Base-by-base conservation (phyloP, 2,797 vertebrate species). In the Myotis daubentonii region DNA sequence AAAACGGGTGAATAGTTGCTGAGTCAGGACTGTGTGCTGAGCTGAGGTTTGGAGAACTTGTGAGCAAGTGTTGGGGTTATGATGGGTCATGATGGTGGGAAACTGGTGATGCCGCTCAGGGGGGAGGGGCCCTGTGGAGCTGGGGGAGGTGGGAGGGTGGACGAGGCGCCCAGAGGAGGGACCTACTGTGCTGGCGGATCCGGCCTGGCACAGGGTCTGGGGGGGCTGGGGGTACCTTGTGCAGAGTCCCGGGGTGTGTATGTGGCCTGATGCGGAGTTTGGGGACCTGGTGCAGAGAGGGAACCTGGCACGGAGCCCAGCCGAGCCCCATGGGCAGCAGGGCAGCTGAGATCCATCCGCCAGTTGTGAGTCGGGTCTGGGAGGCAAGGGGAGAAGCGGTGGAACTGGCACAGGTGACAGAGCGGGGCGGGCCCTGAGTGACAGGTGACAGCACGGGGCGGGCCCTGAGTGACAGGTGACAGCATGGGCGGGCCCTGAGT, bases 361-460 rank as follows among this genome's bases (percentile, higher is more conserved):
- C 41, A 20, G 30, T 13, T 38, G 36, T 16, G 30, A 9, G 2
- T 8, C 80, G 30, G 57, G 55, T 1, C 13, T 17, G 44, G 1
- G 2, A 62, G 36, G 55, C 38, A 3, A 4, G 2, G 16, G 53
- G 6, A 25, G 38, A 30, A 11, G n/a, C 9, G 5, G 17, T 16
- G 33, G 33, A 12, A 30, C n/a, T 22, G 8, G 72, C 20, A 13
- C 25, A 8, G 1, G 36, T 65, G 68, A 44, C 60, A 0, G 6
- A 6, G 5, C 6, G 4, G 38, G 38, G 38, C 38, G 38, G 38
- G 38, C 38, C 38, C 38, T 38, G 38, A 38, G 38, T 38, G 38
- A 13, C 25, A 6, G 1, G 36, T 65, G 68, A 44, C 53, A 0
- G 6, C 41, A 0, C 41, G 6, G 41, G 41, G 41, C 8, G 0